Evolutionary conservation across 2,797 vertebrate genomes (phyloP), one percentile per base, ranked within the genome.

Genomic region (Discoglossus pictus): DNA sequence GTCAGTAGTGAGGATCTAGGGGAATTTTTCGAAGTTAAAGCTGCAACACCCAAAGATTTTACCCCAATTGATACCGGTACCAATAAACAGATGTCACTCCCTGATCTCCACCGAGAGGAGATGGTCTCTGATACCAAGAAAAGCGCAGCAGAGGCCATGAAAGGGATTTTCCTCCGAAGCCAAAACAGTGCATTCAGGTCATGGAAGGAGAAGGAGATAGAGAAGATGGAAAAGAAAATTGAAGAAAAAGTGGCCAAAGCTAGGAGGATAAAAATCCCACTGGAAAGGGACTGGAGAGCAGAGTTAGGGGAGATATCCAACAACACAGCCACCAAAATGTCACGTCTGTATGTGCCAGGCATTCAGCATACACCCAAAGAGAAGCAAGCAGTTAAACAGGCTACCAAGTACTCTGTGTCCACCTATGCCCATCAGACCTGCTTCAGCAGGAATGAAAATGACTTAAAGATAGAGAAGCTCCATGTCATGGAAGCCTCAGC

Each of bases 311-410:
- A 87, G 64, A 84, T 88, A 44, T 83, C 81, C 1, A 78, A 76
- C 50, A 72, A 81, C 74, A 89, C 88, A 77, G 78, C 86, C 47
- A 95, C 92, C 24, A 94, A 95, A 80, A 90, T 95, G 83, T 94
- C 96, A 1, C 93, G 90, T 62, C 86, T 98, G 35, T 98, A 95
- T 77, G 93, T 99, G 21, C 93, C 96, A 4, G 92, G 89, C 78
- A 94, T 92, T 35, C 94, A 94, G 80, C 87, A 91, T 62, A 83
- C 75, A 0, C 75, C 88, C 47, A 92, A 87, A 61, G 91, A 92
- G 38, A 91, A 82, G 66, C 86, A 88, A 43, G 61, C 75, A 0
- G 74, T 50, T 38, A 87, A 87, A 65, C 77, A 74, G 25, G 84
- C 80, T 6, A 83, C 73, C 38, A 79, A 86, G 56, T 80, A 87